Percentiles rank a stretch among this genome's conserved stretches.
Conservation (phyloP, 2,888 invertebrate species). For the Oxyteleia sp. region DNA sequence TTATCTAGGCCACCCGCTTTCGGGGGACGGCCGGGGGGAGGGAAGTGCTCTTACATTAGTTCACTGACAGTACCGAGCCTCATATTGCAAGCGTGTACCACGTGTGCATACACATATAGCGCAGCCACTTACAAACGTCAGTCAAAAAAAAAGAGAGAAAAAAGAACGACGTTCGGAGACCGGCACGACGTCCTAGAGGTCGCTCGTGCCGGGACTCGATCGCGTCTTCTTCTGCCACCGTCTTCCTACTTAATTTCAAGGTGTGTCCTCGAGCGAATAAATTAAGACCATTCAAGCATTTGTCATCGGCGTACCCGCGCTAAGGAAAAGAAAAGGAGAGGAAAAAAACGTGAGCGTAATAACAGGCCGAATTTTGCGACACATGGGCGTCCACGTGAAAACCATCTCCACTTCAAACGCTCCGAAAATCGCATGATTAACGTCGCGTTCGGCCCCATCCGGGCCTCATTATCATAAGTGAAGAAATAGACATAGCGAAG, state of each 20-base stretch:
- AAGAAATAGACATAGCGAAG: constrained; percentile 35
- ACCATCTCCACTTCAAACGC: constrained; percentile 24
- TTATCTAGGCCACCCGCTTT: constrained; percentile 70
- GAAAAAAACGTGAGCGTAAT: constrained; percentile 15
- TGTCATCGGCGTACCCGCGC: constrained; percentile 21
- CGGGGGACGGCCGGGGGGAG: constrained; percentile 4
- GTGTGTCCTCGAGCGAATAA: constrained; percentile 57
- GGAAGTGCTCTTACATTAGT: constrained; percentile 44
- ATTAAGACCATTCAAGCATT: constrained; percentile 48
- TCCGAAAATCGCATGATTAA: constrained; percentile 19
- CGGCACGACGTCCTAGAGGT: constrained; percentile 23
- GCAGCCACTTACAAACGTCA: constrained; percentile 40
- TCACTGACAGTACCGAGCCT: constrained; percentile 32
- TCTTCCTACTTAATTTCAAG: constrained; percentile 59
- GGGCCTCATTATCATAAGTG: constrained; percentile 55
- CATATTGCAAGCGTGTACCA: constrained; percentile 23
- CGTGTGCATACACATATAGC: constrained; percentile 10
- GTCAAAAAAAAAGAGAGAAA: constrained; percentile 36
- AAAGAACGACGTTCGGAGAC: constrained; percentile 24
- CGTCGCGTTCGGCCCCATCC: constrained; percentile 1
- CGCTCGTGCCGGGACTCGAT: constrained; percentile 1
- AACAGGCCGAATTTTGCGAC: constrained; percentile 37
- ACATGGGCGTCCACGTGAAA: constrained; percentile 4
- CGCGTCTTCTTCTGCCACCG: constrained; percentile 11
- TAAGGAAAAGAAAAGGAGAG: constrained; percentile 5